Percentiles rank a stretch among this genome's conserved stretches.
Evolutionary conservation across 2,888 invertebrate species (phyloP).

Genomic region (Scrobipalpa atriplicella): DNA sequence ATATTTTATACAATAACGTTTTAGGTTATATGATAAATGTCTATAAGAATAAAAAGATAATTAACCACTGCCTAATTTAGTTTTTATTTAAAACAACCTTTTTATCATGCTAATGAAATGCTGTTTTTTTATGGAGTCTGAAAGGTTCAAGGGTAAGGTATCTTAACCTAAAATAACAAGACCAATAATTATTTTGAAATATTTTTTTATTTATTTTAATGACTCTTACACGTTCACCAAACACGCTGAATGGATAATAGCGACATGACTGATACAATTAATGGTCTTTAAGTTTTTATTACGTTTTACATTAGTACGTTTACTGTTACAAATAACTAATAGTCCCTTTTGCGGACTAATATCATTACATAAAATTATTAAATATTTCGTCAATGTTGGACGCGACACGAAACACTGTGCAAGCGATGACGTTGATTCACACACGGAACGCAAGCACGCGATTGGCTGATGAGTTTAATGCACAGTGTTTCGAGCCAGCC

Average conservation of each 20-base stretch:
- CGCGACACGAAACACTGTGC: conserved; percentile 10
- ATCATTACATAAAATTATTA: conserved; percentile 77
- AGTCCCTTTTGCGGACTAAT: conserved; percentile 49
- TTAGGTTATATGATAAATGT: background rate
- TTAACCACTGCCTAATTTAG: conserved; percentile 4
- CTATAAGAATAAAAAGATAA: background rate
- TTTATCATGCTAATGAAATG: background rate
- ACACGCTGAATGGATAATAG: conserved; percentile 74
- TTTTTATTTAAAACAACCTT: background rate
- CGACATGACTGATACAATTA: conserved; percentile 72
- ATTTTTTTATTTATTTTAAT: conserved; percentile 65
- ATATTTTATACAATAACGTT: conserved; percentile 1
- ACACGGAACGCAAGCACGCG: conserved; percentile 7
- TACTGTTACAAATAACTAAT: conserved; percentile 66
- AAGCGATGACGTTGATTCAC: background rate
- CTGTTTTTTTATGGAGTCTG: background rate
- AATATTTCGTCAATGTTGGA: conserved; percentile 38
- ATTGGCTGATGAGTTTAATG: background rate
- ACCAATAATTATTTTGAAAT: conserved; percentile 29
- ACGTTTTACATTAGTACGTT: conserved; percentile 57
- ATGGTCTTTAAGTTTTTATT: conserved; percentile 40
- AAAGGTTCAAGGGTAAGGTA: background rate
- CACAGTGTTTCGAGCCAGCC: conserved; percentile 9
- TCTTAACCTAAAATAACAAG: conserved; percentile 11
- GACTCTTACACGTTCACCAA: conserved; percentile 70